Evolutionary conservation across 2,113 vertebrate genomes (phyloP).

Genomic region (Melospiza melodia): DNA sequence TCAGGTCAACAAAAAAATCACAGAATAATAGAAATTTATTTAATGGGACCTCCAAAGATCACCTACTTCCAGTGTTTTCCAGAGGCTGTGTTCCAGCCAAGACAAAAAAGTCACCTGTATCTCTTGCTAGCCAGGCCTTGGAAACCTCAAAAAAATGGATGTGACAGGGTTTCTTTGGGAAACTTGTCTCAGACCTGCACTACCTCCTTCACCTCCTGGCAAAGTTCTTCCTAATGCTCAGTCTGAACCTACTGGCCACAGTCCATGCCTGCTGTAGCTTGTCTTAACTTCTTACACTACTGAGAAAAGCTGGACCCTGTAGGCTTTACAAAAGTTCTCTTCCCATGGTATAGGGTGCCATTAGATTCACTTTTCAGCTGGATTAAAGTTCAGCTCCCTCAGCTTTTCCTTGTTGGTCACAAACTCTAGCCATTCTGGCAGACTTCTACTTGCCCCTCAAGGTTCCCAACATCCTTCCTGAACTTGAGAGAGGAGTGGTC

Average conservation of each 20-base stretch:
- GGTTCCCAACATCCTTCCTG: not conserved
- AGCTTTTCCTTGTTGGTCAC: not conserved
- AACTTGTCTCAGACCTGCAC: not conserved
- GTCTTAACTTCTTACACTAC: not conserved
- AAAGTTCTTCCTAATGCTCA: not conserved
- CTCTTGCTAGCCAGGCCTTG: not conserved
- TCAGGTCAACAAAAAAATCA: not conserved
- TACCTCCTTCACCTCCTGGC: not conserved
- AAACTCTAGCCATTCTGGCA: not conserved
- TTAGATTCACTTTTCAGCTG: not conserved
- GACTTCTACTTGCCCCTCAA: not conserved
- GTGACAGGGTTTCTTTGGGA: not conserved
- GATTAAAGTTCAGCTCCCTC: not conserved
- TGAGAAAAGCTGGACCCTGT: not conserved
- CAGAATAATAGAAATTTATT: not conserved
- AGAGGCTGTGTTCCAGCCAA: not conserved
- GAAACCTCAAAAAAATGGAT: not conserved
- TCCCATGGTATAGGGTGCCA: not conserved
- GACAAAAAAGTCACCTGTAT: not conserved
- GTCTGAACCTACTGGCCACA: not conserved
- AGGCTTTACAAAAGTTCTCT: not conserved
- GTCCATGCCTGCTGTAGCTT: not conserved
- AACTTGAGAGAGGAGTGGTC: not conserved
- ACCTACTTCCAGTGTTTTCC: not conserved
- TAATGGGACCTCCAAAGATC: not conserved